Base-by-base conservation (phyloP, 2,797 vertebrate genomes). In the Heterohyrax brucei region DNA sequence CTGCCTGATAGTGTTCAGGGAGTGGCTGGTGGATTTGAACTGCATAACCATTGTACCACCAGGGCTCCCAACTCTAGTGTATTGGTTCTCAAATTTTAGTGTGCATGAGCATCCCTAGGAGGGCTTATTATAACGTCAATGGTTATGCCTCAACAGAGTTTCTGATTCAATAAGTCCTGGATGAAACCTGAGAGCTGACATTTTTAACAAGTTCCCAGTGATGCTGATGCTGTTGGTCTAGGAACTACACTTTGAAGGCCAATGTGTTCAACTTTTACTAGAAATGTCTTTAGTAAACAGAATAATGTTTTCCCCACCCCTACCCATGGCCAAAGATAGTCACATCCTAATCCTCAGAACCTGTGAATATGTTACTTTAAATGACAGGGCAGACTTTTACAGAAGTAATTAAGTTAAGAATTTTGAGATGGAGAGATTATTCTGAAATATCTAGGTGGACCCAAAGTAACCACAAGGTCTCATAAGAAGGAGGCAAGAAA, bases 171-270 rank as follows among this genome's bases (percentile, higher is more conserved):
- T 50, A 88, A 81, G 6, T 79, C n/a, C 76, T 33, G 46, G 48
- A 3, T 26, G 28, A 82, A 14, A 14, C 9, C 68, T 53, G 56
- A 79, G 62, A 76, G 61, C 80, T 81, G 91, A 16, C 28, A 79
- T 85, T 92, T 91, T 48, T 80, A 50, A 92, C 24, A 85, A 62
- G 92, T 89, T 44, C 18, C 50, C 39, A 39, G 28, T 9, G 50
- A 53, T 53, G 50, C 50, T 53, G 50, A 53, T 53, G 50, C 50
- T 53, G 50, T 13, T 53, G 50, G 56, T 78, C 33, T 21, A 82
- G 66, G 28, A 26, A 64, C 8, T 2, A 56, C n/a, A 89, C 46
- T 93, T 48, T 28, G 33, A 81, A 14, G 46, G 77, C 22, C 3
- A 44, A 39, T 53, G 21, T 16, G 2, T 92, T 85, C 87, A 56